Evolutionary conservation across 2,113 vertebrate genomes (phyloP).

Genomic region (Toxotes jaculatrix): DNA sequence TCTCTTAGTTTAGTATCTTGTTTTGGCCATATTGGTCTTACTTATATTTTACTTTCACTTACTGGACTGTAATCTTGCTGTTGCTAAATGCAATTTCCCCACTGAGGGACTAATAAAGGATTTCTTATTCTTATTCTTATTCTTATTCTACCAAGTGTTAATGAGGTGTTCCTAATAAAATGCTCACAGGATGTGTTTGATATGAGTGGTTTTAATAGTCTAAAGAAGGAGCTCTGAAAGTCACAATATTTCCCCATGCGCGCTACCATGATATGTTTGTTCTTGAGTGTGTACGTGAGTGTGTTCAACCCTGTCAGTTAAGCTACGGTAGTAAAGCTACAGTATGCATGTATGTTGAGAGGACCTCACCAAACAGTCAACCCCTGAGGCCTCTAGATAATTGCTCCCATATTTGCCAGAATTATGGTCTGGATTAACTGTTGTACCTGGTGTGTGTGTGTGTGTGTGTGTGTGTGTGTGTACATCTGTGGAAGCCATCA

Average conservation of each 20-base stretch:
- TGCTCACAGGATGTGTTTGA: too few species aligned
- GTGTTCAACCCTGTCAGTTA: neutral
- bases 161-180: too few species aligned
- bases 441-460: slow-evolving; percentile 24
- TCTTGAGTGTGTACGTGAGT: neutral
- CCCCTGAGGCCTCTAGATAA: slow-evolving; percentile 57
- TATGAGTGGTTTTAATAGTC: too few species aligned
- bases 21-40: too few species aligned
- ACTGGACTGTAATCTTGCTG: too few species aligned
- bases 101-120: too few species aligned
- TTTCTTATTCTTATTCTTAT: too few species aligned
- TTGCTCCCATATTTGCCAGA: slow-evolving; percentile 69
- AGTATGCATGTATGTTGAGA: slow-evolving; percentile 18
- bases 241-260: slow-evolving; percentile 6
- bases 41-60: too few species aligned
- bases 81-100: too few species aligned
- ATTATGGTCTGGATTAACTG: slow-evolving; percentile 43
- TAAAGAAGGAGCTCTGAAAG: too few species aligned
- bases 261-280: slow-evolving; percentile 1
- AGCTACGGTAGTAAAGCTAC: slow-evolving; percentile 10
- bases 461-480: slow-evolving; percentile 42
- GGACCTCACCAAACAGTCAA: slow-evolving; percentile 44
- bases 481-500: slow-evolving; percentile 16
- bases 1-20: too few species aligned
- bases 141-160: too few species aligned